Evolutionary conservation across 2,113 vertebrate genomes (phyloP), one percentile per base, ranked within the genome.

Genomic region (Porphyrio hochstetteri): DNA sequence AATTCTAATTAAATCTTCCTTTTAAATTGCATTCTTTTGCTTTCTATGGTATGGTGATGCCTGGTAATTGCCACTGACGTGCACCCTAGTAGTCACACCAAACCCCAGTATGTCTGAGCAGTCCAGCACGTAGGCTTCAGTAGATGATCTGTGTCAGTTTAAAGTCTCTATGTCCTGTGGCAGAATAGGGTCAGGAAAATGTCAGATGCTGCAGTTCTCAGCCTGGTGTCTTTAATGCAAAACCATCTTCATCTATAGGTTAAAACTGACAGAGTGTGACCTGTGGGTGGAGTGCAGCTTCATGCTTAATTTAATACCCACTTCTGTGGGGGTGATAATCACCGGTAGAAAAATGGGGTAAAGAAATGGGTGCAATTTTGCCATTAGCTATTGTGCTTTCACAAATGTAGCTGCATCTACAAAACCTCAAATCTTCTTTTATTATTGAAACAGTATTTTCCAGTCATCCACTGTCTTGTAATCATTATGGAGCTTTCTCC

Each of bases 121-220:
- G 10, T 21, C 12, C 1, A 6, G 8, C 28, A 69, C 4, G 2
- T 21, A 29, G 21, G 7, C 16, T 59, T 81, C 2, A 0, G 7
- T 35, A 76, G 52, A 28, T 64, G 40, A 55, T 9, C 21, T 10
- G 2, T 59, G 9, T 13, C n/a, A 44, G 11, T 28, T 60, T 38
- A 76, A 82, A 84, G 4, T 5, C 36, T 75, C 21, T 55, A 9
- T 3, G 10, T n/a, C 9, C 10, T 59, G 38, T 33, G 42, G 11
- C 38, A 3, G 3, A 59, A 44, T 1, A 71, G 11, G 33, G 5
- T 3, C 7, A 7, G 20, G 20, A 90, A 77, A 63, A 40, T 69
- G 59, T 67, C 20, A 46, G 21, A 21, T 52, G 13, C 31, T 55
- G 7, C 33, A 68, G 17, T 52, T 90, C 28, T 56, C 23, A 50